Conservation (phyloP, 2,888 invertebrate genomes). For the Heliconius ethilla region DNA sequence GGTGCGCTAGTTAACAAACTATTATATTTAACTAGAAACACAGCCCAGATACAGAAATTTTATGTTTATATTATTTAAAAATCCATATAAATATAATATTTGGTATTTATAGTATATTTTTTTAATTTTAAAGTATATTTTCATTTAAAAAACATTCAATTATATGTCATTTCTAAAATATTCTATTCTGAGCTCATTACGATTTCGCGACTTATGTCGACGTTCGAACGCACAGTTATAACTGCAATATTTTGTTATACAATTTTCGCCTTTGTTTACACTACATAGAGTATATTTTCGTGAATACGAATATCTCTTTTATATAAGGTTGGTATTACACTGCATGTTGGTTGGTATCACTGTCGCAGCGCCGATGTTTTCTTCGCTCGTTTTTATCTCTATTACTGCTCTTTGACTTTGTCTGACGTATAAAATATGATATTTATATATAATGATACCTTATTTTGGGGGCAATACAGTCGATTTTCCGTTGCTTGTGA, state of each 20-base stretch:
- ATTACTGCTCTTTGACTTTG: constrained; percentile 78
- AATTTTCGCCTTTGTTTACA: constrained; percentile 9
- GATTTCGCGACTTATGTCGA: constrained; percentile 48
- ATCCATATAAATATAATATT: not conserved
- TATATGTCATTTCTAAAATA: constrained; percentile 32
- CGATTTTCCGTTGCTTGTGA: constrained; percentile 50
- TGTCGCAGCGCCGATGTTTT: constrained; percentile 62
- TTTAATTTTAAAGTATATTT: not conserved
- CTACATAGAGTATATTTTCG: constrained; percentile 20
- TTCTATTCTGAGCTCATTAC: constrained; percentile 47
- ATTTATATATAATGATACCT: constrained; percentile 56
- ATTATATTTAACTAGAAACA: not conserved
- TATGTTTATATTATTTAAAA: not conserved
- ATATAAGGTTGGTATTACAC: constrained; percentile 40
- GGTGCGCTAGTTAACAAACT: not conserved
- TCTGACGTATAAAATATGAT: constrained; percentile 65
- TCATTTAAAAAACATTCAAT: not conserved
- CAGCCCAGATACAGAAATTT: not conserved
- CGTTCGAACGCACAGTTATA: constrained; percentile 32
- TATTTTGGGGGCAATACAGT: constrained; percentile 55
- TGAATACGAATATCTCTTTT: constrained; percentile 37
- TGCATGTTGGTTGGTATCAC: constrained; percentile 46
- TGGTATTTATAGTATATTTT: not conserved
- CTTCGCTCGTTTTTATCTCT: constrained; percentile 74
- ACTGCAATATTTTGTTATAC: constrained; percentile 22